A percentile compares a stretch with the other conserved stretches of the same genome.
phyloP scores from a whole-genome alignment of 2,797 vertebrate genomes.

The Cryptoblepharus egeriae region DNA sequence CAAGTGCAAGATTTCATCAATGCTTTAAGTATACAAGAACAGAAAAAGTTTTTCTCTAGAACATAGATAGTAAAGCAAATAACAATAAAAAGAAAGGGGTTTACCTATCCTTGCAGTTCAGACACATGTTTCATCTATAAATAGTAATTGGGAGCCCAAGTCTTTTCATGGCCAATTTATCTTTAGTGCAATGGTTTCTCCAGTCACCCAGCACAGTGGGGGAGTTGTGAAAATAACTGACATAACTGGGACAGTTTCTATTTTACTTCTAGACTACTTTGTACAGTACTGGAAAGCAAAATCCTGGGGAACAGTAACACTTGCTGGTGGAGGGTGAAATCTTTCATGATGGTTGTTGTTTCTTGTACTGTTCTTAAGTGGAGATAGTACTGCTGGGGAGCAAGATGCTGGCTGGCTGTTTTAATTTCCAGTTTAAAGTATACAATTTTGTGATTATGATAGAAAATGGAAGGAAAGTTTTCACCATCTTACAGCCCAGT shows the following conservation, averaged over 20 bases:
- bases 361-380: not conserved
- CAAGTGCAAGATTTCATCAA: not conserved
- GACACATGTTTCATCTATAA: constrained; percentile 39
- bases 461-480: no score
- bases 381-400: no score
- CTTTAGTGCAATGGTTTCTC: constrained; percentile 56
- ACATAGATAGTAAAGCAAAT: not conserved
- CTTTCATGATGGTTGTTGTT: constrained; percentile 31
- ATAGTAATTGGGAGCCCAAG: constrained; percentile 40
- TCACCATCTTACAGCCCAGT: no score
- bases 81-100: not conserved
- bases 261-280: constrained; percentile 62
- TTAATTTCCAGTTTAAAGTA: not conserved
- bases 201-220: constrained; percentile 40
- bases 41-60: not conserved
- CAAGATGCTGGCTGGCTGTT: not conserved
- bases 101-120: constrained; percentile 24
- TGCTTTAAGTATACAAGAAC: not conserved
- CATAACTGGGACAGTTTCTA: constrained; percentile 49
- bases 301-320: constrained; percentile 52
- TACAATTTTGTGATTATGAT: not conserved
- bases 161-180: constrained; percentile 57
- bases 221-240: constrained; percentile 60
- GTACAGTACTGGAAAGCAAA: constrained; percentile 52
- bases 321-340: constrained; percentile 60